phyloP scores from a whole-genome alignment of 2,113 vertebrate species.

The Psilopsiagon aurifrons region DNA sequence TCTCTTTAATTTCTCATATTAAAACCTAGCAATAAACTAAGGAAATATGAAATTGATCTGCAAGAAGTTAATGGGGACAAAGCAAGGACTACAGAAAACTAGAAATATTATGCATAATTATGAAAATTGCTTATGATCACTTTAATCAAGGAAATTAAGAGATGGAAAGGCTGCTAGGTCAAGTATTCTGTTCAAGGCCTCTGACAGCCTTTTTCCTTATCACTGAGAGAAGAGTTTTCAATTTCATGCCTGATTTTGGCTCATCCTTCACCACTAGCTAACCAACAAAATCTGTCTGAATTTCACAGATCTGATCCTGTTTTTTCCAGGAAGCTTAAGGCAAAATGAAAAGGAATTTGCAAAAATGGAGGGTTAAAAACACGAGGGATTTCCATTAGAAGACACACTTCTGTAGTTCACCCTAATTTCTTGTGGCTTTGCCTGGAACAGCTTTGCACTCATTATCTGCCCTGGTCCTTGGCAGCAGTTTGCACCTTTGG shows the following conservation, averaged over 20 bases:
- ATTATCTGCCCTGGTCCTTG: neutral
- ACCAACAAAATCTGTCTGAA: neutral
- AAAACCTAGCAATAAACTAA: neutral
- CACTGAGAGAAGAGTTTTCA: slow-evolving; percentile 17
- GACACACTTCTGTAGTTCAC: neutral
- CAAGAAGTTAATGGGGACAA: neutral
- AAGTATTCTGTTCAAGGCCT: neutral
- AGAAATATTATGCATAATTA: slow-evolving; percentile 3
- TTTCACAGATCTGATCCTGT: neutral
- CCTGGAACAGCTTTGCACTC: neutral
- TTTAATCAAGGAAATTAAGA: slow-evolving; percentile 24
- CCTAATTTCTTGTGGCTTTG: neutral
- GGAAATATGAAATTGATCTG: neutral
- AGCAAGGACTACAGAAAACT: neutral
- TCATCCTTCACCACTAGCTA: neutral
- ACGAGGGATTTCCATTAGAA: neutral
- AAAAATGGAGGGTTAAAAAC: neutral
- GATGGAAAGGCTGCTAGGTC: neutral
- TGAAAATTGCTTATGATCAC: neutral
- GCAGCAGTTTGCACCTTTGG: neutral
- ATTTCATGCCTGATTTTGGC: slow-evolving; percentile 49
- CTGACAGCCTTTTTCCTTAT: slow-evolving; percentile 29
- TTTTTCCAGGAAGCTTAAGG: neutral
- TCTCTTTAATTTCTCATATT: neutral
- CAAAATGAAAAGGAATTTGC: neutral